phyloP scores from a whole-genome alignment of 2,888 invertebrate species.

The Dichetophora obliterata region DNA sequence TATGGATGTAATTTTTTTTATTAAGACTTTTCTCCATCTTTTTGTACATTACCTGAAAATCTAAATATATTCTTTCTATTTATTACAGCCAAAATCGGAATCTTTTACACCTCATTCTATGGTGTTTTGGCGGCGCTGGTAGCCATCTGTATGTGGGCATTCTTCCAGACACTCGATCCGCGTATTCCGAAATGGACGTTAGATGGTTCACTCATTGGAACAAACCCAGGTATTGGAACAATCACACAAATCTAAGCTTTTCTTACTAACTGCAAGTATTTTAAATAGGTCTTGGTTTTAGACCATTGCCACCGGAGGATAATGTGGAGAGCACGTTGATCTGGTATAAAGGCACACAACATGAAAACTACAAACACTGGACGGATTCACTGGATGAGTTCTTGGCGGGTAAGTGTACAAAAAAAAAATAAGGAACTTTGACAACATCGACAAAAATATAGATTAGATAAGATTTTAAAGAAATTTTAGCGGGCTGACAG shows the following conservation, averaged over 20 bases:
- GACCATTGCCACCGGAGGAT: conserved; percentile 87
- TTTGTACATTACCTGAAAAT: too few species aligned
- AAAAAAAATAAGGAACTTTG: background rate
- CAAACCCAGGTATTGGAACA: conserved; percentile 80
- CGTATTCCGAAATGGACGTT: conserved; percentile 91
- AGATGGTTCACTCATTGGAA: conserved; percentile 89
- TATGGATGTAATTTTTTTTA: too few species aligned
- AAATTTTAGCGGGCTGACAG: too few species aligned
- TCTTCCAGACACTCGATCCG: conserved; percentile 91
- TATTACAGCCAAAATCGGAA: conserved; percentile 87
- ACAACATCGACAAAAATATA: background rate
- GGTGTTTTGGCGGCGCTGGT: conserved; percentile 91
- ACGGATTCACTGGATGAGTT: conserved; percentile 81
- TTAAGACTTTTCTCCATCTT: too few species aligned
- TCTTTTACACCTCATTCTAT: conserved; percentile 97
- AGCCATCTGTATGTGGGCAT: conserved; percentile 94
- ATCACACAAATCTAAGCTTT: conserved; percentile 50
- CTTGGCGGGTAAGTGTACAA: conserved; percentile 79
- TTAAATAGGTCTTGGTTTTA: conserved; percentile 82
- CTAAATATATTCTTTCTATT: conserved; percentile 31
- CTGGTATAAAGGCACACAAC: conserved; percentile 89
- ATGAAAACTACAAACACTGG: conserved; percentile 84
- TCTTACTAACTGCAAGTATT: background rate
- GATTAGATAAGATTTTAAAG: background rate
- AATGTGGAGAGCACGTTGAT: conserved; percentile 96